A percentile compares a stretch with the other conserved stretches of the same genome.
Conservation (phyloP, 2,797 vertebrate species). For the Chelon labrosus region DNA sequence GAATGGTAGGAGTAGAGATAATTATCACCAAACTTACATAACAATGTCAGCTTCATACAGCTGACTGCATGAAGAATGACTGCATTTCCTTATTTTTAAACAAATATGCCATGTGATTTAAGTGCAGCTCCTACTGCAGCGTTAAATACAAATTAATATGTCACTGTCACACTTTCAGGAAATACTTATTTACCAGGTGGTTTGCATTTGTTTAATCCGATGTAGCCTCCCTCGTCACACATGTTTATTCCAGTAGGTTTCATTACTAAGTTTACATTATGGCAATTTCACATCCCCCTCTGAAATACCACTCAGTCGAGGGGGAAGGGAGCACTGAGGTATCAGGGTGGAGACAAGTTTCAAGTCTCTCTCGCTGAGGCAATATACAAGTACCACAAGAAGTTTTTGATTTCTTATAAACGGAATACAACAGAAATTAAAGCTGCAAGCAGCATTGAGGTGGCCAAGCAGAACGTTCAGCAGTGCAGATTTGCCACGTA, state of each 20-base stretch:
- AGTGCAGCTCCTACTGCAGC: background rate
- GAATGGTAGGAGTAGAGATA: too few species aligned
- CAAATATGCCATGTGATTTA: background rate
- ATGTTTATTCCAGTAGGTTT: slow-evolving; percentile 8
- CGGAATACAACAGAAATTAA: background rate
- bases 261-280: slow-evolving; percentile 21
- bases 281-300: slow-evolving; percentile 18
- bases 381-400: background rate
- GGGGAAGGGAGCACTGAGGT: background rate
- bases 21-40: too few species aligned
- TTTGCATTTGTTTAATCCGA: background rate
- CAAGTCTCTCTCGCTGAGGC: background rate
- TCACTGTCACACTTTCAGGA: background rate
- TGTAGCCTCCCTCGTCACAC: background rate
- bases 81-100: background rate
- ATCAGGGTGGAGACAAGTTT: slow-evolving; percentile 1
- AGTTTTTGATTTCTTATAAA: background rate
- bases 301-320: slow-evolving; percentile 19
- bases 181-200: background rate
- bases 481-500: too few species aligned
- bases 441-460: too few species aligned
- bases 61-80: background rate
- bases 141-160: background rate
- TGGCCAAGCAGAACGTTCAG: too few species aligned
- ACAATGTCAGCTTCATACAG: background rate